Percentiles rank a stretch among this genome's conserved stretches.
Conservation (phyloP, 2,888 invertebrate genomes). For the Apantesis nais region DNA sequence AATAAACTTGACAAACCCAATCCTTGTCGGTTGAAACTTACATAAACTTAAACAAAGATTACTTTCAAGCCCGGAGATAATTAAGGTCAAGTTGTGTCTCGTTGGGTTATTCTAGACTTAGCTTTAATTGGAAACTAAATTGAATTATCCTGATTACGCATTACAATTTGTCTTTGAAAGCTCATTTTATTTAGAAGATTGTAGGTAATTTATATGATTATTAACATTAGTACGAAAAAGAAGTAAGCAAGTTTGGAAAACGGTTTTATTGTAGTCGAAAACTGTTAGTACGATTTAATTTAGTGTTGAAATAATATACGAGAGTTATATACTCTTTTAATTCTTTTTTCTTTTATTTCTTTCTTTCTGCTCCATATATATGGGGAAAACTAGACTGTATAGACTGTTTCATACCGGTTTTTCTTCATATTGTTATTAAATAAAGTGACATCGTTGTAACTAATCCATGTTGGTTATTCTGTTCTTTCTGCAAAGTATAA, state of each 20-base stretch:
- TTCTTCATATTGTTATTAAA: not conserved
- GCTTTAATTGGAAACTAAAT: slow-evolving; percentile 17
- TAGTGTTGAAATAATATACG: not conserved
- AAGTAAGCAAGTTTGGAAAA: too few relatives aligned
- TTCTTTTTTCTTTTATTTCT: too few relatives aligned
- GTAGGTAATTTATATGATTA: not conserved
- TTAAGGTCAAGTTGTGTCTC: slow-evolving; percentile 10
- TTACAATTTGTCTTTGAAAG: slow-evolving; percentile 1
- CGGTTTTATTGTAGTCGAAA: too few relatives aligned
- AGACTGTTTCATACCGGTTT: not conserved
- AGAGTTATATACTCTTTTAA: too few relatives aligned
- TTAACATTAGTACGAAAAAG: not conserved
- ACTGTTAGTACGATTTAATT: not conserved
- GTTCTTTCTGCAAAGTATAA: not conserved
- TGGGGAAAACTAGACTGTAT: not conserved
- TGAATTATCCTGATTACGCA: slow-evolving; percentile 5
- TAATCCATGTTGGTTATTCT: too few relatives aligned
- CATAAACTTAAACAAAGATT: slow-evolving; percentile 11
- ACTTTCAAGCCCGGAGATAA: slow-evolving; percentile 7
- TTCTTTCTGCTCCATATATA: too few relatives aligned
- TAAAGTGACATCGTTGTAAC: not conserved
- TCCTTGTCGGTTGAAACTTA: not conserved
- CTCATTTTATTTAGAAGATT: not conserved
- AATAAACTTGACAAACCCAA: not conserved
- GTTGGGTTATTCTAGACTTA: slow-evolving; percentile 4